Conservation (phyloP, 2,113 vertebrate species). For the Cnemophilus loriae region DNA sequence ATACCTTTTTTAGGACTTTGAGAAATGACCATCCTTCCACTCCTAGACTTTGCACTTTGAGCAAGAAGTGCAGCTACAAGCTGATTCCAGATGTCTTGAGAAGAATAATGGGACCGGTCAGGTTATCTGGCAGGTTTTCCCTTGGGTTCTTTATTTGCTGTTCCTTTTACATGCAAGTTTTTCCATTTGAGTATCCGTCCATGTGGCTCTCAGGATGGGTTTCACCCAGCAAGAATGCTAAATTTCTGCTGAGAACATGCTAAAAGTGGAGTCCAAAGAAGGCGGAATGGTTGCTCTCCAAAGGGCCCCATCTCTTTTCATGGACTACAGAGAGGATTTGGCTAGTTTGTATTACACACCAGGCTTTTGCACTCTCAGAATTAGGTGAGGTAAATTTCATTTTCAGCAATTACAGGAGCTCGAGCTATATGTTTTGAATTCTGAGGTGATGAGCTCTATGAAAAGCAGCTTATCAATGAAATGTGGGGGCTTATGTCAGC, state of each 20-base stretch:
- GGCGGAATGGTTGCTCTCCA: background rate
- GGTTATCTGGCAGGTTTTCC: background rate
- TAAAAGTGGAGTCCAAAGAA: background rate
- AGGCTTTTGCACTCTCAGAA: background rate
- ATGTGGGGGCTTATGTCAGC: background rate
- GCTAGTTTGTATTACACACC: background rate
- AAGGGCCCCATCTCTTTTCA: background rate
- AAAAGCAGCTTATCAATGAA: background rate
- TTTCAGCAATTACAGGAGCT: conserved; percentile 6
- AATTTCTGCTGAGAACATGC: background rate
- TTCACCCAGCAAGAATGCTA: background rate
- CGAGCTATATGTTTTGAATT: background rate
- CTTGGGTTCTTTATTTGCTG: background rate
- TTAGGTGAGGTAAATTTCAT: background rate
- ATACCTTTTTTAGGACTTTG: background rate
- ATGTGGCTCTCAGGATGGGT: background rate
- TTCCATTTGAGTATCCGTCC: background rate
- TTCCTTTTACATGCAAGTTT: background rate
- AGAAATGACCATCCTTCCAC: background rate
- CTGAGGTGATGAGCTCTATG: background rate
- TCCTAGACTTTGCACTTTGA: background rate
- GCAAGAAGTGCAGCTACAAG: background rate
- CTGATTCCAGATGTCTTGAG: background rate
- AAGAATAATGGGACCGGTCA: background rate
- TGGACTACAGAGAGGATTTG: background rate